Base-by-base conservation (phyloP, 2,888 invertebrate genomes). In the Malthinus seriepunctatus region DNA sequence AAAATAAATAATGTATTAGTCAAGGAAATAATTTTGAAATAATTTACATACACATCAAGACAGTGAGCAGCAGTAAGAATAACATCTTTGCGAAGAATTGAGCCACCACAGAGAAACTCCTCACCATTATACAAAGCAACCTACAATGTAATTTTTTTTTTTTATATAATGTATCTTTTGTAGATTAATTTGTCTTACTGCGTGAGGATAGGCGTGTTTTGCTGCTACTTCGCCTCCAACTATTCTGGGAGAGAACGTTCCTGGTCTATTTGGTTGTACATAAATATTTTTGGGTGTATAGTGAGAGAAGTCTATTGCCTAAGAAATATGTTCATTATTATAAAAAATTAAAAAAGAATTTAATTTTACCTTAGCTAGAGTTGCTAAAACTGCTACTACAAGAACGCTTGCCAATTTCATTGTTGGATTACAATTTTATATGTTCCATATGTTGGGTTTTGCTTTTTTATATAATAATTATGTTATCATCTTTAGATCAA, bases 41-140 rank as follows among this genome's bases (percentile, higher is more conserved):
- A 34, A 37, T 35, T 8, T n/a, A 34, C 58, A n/a, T n/a, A 58
- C 47, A 81, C 81, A 66, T 77, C 81, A 72, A 79, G 80, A 71
- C 83, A 83, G 67, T 83, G 83, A 1, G 83, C 83, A 0, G 83
- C 83, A 0, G 83, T 82, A 38, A 83, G 66, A 48, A 83, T 78
- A 80, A 80, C 82, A 62, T 79, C 74, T 6, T 66, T 73, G 55
- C 78, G 76, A 7, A 83, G 67, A 10, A 83, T 73, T 0, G 82
- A 76, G 1, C 81, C 83, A 1, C 83, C 83, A 60, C 83, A 83
- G 74, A 83, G 83, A 0, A 81, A 82, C 23, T 80, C 63, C 54
- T 78, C 78, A 46, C 14, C 39, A 15, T 48, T 14, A n/a, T 42
- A 38, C 8, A 51, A n/a, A 1, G 51, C 42, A 10, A 8, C 10